Conservation (phyloP, 2,113 vertebrate species). For the Climacteris rufus region DNA sequence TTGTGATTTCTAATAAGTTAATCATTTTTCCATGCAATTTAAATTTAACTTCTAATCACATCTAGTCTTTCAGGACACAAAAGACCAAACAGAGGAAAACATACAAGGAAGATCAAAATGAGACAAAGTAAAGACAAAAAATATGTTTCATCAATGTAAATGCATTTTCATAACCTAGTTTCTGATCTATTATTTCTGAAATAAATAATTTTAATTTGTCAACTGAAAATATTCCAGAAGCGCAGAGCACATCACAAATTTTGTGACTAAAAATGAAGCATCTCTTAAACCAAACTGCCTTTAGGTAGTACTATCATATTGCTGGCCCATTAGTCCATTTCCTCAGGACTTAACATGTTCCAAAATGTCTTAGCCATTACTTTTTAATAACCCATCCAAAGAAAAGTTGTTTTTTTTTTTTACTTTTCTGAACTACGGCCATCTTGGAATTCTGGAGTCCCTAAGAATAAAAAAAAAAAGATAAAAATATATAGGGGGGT, state of each 20-base stretch:
- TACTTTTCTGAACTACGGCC: background rate
- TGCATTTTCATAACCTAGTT: background rate
- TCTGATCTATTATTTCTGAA: background rate
- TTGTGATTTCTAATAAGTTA: constrained; percentile 61
- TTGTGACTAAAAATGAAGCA: background rate
- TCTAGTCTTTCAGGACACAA: background rate
- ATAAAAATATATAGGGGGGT: background rate
- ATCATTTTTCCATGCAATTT: constrained; percentile 41
- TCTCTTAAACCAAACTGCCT: background rate
- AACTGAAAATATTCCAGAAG: background rate
- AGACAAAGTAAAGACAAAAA: background rate
- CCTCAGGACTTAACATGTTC: background rate
- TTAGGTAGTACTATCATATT: background rate
- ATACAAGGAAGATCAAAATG: background rate
- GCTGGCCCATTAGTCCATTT: background rate
- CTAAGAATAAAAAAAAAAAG: background rate
- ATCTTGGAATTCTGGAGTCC: background rate
- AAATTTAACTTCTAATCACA: constrained; percentile 32
- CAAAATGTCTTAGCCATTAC: background rate
- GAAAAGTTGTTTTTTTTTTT: background rate
- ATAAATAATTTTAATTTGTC: background rate
- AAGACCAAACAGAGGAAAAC: background rate
- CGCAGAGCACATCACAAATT: background rate
- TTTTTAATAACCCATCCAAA: background rate
- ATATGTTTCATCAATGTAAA: background rate